Percentiles rank a stretch among this genome's conserved stretches.
Conservation (phyloP, 2,888 invertebrate species). For the Sceliomorpha sp. region DNA sequence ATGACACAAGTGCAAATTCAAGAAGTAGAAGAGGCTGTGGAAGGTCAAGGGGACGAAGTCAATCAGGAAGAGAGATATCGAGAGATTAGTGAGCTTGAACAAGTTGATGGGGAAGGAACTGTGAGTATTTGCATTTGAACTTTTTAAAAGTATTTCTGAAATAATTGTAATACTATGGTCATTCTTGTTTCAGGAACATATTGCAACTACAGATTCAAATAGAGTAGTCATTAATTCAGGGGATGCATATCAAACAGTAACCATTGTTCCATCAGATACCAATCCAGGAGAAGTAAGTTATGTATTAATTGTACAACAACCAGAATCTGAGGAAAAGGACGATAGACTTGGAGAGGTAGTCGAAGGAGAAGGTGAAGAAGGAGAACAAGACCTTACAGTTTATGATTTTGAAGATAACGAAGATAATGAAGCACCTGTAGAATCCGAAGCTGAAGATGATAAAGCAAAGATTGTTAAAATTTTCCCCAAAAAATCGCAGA, state of each 20-base stretch:
- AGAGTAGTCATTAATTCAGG: slow-evolving; percentile 83
- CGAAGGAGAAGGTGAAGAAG: slow-evolving; percentile 80
- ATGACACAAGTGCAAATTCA: slow-evolving; percentile 84
- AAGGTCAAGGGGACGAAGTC: slow-evolving; percentile 73
- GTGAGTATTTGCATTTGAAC: slow-evolving; percentile 64
- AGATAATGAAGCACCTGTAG: slow-evolving; percentile 79
- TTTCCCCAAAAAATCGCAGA: slow-evolving; percentile 84
- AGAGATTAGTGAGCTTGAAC: slow-evolving; percentile 81
- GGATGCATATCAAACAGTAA: slow-evolving; percentile 89
- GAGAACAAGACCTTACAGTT: slow-evolving; percentile 79
- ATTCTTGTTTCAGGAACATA: no score
- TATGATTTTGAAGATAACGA: slow-evolving; percentile 80
- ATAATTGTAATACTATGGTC: no score
- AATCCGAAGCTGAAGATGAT: slow-evolving; percentile 85
- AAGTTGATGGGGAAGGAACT: slow-evolving; percentile 81
- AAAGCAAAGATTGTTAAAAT: slow-evolving; percentile 85
- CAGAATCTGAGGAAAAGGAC: slow-evolving; percentile 83
- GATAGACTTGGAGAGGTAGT: slow-evolving; percentile 79
- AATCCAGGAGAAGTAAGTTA: slow-evolving; percentile 91
- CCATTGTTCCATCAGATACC: slow-evolving; percentile 90
- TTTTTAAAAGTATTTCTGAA: slow-evolving; percentile 6
- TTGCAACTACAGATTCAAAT: slow-evolving; percentile 69
- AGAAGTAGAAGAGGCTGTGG: slow-evolving; percentile 75
- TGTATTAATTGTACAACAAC: slow-evolving; percentile 91
- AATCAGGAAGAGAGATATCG: slow-evolving; percentile 77